Evolutionary conservation across 92 coral and sea anemone species (phyloP).

Genomic region (Heliopora coerulea): DNA sequence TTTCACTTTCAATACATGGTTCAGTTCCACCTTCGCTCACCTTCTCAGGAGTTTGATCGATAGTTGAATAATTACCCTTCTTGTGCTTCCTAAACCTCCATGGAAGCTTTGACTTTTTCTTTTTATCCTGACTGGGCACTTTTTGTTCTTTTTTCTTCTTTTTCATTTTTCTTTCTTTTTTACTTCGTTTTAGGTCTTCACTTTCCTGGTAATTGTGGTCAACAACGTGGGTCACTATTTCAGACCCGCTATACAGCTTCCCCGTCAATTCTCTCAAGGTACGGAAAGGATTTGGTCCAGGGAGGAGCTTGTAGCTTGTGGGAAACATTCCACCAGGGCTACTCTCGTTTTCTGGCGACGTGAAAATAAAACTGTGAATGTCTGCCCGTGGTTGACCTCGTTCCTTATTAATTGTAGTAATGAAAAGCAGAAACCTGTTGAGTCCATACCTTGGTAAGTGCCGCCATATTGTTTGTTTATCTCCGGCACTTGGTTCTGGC

Average conservation of each 20-base stretch:
- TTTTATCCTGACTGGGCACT: background rate
- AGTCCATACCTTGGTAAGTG: slow-evolving; percentile 23
- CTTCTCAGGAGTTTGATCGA: background rate
- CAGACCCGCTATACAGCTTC: background rate
- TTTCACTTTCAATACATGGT: no score
- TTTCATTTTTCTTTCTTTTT: background rate
- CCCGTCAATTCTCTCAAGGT: background rate
- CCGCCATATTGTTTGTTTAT: slow-evolving; percentile 35
- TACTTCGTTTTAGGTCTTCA: background rate
- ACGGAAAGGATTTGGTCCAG: slow-evolving; percentile 31
- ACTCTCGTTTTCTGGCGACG: slow-evolving; percentile 6
- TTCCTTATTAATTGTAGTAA: slow-evolving; percentile 20
- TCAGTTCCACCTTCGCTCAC: background rate
- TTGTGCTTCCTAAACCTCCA: background rate
- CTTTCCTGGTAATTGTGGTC: background rate
- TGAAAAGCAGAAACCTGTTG: slow-evolving; percentile 35
- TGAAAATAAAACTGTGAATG: slow-evolving; percentile 14
- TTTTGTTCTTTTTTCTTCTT: background rate
- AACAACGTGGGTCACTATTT: background rate
- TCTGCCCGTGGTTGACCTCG: background rate
- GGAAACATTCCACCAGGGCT: background rate
- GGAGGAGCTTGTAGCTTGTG: background rate
- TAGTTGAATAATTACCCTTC: background rate
- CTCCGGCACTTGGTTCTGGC: slow-evolving; percentile 35
- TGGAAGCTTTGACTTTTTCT: background rate